Conservation (phyloP, 2,888 invertebrate genomes). For the Polymixis flavicincta region DNA sequence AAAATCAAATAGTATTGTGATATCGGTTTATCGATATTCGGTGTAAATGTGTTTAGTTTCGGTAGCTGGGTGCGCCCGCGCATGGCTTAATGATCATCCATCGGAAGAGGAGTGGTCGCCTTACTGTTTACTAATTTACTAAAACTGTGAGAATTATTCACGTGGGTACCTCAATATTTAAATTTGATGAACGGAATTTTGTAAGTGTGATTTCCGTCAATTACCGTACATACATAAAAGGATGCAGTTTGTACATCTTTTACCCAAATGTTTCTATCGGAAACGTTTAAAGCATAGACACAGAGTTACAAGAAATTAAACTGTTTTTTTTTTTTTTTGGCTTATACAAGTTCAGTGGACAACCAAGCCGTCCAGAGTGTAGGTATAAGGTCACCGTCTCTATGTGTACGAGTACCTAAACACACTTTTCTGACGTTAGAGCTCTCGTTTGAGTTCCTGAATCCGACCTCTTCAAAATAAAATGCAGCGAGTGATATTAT, state of each 20-base stretch:
- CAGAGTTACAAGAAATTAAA: not conserved
- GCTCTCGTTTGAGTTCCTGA: not conserved
- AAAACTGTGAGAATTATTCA: constrained; percentile 45
- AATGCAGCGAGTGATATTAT: not conserved
- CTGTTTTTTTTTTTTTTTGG: not conserved
- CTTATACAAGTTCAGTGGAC: not conserved
- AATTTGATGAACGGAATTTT: not conserved
- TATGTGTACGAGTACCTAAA: not conserved
- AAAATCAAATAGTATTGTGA: constrained; percentile 44
- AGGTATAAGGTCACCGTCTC: not conserved
- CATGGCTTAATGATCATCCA: constrained; percentile 30
- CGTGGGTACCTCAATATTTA: not conserved
- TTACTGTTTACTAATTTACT: constrained; percentile 47
- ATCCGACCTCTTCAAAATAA: not conserved
- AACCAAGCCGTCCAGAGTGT: not conserved
- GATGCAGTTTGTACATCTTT: not conserved
- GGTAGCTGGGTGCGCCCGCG: constrained; percentile 53
- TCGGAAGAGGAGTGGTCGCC: constrained; percentile 39
- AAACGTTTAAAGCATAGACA: too few species aligned
- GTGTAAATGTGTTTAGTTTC: constrained; percentile 43
- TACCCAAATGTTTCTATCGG: not conserved
- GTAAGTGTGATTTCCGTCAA: not conserved
- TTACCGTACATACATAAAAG: not conserved
- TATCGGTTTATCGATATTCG: constrained; percentile 36
- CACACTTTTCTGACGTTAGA: not conserved